These are phyloP conservation scores for Phylloscopus collybita DNA, from an alignment of 2,797 vertebrate species.

Conservation along the genomic window DNA sequence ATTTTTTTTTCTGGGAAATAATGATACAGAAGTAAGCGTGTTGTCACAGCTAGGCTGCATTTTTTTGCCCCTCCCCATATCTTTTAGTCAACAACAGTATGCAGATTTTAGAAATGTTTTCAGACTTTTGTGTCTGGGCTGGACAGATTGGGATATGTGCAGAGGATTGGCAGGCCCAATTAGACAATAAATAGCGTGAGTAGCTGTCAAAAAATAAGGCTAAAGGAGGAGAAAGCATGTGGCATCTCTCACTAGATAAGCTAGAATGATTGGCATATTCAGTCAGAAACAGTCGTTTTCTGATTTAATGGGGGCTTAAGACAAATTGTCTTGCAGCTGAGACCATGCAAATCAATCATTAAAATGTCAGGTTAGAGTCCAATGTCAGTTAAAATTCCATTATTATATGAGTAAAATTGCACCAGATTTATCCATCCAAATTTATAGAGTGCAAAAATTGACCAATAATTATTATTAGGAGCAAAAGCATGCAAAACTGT, in stretches of 20 bases:
- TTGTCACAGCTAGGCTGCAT: not conserved
- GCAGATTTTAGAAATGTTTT: conserved; percentile 33
- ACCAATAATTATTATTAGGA: not conserved
- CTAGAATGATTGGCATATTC: conserved; percentile 48
- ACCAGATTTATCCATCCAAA: not conserved
- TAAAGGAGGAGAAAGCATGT: conserved; percentile 47
- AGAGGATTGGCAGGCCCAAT: conserved; percentile 42
- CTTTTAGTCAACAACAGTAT: not conserved
- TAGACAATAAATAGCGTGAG: conserved; percentile 41
- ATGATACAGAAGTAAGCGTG: not conserved
- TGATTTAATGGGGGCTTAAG: conserved; percentile 57
- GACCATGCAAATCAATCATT: conserved; percentile 52
- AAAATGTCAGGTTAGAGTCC: conserved; percentile 7
- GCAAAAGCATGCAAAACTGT: not conserved
- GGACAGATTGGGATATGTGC: conserved; percentile 20
- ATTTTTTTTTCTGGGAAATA: not conserved
- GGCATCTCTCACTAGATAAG: conserved; percentile 48
- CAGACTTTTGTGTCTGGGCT: conserved; percentile 20
- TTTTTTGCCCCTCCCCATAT: not conserved
- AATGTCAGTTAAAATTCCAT: conserved; percentile 20
- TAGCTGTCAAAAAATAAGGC: conserved; percentile 59
- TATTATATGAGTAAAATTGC: not conserved
- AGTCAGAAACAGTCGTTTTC: conserved; percentile 24
- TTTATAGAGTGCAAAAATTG: not conserved
- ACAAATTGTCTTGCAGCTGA: conserved; percentile 55